A percentile compares a stretch with the other conserved stretches of the same genome.
Conservation (phyloP, 2,113 vertebrate species). For the Callipepla californica region DNA sequence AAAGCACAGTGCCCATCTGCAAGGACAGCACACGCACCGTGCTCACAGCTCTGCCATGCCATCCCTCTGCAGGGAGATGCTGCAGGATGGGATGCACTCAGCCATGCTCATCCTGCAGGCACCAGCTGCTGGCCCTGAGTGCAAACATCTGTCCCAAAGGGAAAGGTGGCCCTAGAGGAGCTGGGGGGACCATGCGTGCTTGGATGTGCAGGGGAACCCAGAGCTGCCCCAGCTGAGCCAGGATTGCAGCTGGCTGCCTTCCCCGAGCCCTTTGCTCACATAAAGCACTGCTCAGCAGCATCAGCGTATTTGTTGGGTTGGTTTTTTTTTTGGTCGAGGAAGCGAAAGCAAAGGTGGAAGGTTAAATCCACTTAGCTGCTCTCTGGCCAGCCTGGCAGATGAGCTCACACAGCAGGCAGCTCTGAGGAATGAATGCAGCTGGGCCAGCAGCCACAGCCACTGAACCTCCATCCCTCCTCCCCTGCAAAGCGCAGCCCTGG, state of each 20-base stretch:
- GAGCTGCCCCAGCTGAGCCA: background rate
- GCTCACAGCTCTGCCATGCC: background rate
- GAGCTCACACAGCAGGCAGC: background rate
- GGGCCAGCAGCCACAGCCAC: background rate
- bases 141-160: rapidly evolving
- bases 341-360: constrained; percentile 22
- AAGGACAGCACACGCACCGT: rapidly evolving
- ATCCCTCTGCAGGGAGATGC: background rate
- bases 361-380: constrained; percentile 32
- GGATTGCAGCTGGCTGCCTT: background rate
- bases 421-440: background rate
- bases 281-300: constrained; percentile 34
- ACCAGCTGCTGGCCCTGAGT: background rate
- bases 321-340: background rate
- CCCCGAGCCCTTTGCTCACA: background rate
- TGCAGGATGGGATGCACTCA: background rate
- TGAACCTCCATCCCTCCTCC: background rate
- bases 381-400: background rate
- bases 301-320: background rate
- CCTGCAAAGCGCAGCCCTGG: background rate
- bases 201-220: background rate
- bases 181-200: background rate
- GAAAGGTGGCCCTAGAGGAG: background rate
- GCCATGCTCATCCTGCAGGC: background rate
- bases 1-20: background rate